Evolutionary conservation across 2,113 vertebrate species (phyloP).

Genomic region (Tupaia chinensis): DNA sequence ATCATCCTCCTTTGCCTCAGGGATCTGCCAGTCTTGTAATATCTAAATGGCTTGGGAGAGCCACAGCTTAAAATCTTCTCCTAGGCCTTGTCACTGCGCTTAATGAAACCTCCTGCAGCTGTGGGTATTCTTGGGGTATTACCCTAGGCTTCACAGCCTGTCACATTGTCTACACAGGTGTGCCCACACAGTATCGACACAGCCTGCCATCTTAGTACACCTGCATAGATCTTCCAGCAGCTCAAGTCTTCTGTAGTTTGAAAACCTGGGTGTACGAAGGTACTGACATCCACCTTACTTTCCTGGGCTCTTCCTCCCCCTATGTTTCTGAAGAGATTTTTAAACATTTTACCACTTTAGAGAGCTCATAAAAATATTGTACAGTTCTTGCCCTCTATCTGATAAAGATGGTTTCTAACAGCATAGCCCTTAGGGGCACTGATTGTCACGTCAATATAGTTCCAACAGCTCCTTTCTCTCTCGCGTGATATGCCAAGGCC

Average conservation of each 20-base stretch:
- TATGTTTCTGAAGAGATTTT: conserved; percentile 2
- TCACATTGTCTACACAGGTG: background rate
- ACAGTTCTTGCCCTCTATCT: background rate
- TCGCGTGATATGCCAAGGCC: background rate
- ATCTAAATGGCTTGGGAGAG: conserved; percentile 31
- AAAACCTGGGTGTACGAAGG: background rate
- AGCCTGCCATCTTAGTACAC: no score
- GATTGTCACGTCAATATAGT: background rate
- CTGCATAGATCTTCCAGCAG: no score
- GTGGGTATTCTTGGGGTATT: no score
- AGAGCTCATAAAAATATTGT: conserved; percentile 9
- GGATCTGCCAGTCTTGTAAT: conserved; percentile 3
- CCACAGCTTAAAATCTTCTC: background rate
- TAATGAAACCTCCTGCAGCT: background rate
- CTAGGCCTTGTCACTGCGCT: background rate
- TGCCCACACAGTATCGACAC: background rate
- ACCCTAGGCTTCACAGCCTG: no score
- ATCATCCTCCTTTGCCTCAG: background rate
- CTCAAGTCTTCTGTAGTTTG: background rate
- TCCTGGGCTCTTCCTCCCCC: background rate
- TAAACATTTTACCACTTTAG: conserved; percentile 13
- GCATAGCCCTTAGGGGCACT: background rate
- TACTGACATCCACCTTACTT: background rate
- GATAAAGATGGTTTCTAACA: background rate
- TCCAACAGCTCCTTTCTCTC: background rate